Evolutionary conservation across 2,113 vertebrate genomes (phyloP), one percentile per base, ranked within the genome.

Genomic region (Empidonax traillii): DNA sequence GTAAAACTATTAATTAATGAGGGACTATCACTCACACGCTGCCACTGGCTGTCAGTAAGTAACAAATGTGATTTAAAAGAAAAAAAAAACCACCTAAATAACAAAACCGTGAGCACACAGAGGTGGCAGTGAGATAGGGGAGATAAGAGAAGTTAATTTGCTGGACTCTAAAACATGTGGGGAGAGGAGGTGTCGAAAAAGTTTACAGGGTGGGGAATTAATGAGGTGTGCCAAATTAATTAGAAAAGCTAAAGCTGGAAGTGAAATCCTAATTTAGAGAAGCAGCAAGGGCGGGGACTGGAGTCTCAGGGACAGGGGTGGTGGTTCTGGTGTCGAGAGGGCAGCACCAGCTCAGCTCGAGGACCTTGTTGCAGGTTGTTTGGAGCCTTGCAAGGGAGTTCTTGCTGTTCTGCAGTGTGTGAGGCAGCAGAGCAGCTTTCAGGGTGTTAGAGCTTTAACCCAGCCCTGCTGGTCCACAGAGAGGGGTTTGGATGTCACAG

Each of bases 1-100:
- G 65, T 89, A 87, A 89, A 90, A 69, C 66, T 87, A 73, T 94
- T 96, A 96, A 95, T 96, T 96, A 95, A 96, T 72, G 73, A 84
- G 91, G 59, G 65, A 51, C 68, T 74, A 24, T 92, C 85, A 61
- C 43, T 93, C 84, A 81, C 56, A 10, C 2, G 3, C 47, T 66
- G 80, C 39, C 83, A 73, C 65, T 44, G 86, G 19, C 90, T 93
- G 89, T 77, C 93, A 87, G 84, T n/a, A 76, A 46, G 25, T 63
- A 89, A 78, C 16, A 7, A 91, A 68, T 41, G 58, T 1, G 8
- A 51, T 85, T 82, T 77, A 6, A 10, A 59, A 67, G 12, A 41
- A 59, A 67, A 41, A 41, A 41, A 41, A 41, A 12, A 11, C 39
- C 39, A 47, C 12, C 0, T 1, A 43, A 92, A 16, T 68, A 83